Base-by-base conservation (phyloP, 2,888 invertebrate species). In the Heteropelma amictum region DNA sequence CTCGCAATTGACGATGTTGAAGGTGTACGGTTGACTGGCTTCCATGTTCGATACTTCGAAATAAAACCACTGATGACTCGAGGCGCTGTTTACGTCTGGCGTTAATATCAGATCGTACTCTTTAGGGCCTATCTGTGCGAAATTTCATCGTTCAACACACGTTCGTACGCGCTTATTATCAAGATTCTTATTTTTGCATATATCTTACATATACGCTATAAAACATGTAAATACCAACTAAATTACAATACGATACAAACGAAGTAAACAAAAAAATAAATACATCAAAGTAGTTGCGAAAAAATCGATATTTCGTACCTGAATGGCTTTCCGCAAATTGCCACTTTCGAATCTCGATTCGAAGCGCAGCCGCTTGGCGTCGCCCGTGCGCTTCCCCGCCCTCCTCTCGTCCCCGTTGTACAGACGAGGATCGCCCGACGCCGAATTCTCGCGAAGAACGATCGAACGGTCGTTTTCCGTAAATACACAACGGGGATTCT, bases 51-150 rank as follows among this genome's bases (percentile, higher is more conserved):
- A 92, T n/a, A 97, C 94, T 90, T 96, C 94, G 86, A 97, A 97
- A 90, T 97, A 97, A 89, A 97, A 97, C 97, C 97, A 97, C 84
- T 96, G 96, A 85, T 94, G 94, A 77, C 96, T 94, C 72, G 92
- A 92, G 19, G 91, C 91, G 1, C 95, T 94, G 89, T 96, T 96
- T 47, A 96, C 93, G 86, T 97, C 97, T 0, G 96, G 95, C 88
- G 93, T 94, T 75, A 97, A 89, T 73, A 96, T 93, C 76, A 97
- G 90, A 86, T 97, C 96, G 87, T 97, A 97, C 85, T 96, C 96
- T 84, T 92, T 91, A 49, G 92, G 91, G 79, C 94, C 93, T 84
- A 94, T 92, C 95, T 95, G 89, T 61, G 91, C 51, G 88, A 81
- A 67, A 72, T 54, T 75, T 67, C 49, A 35, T 40, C 7, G 14